Evolutionary conservation across 2,113 vertebrate species (phyloP).

Genomic region (Micronycteris hirsuta): DNA sequence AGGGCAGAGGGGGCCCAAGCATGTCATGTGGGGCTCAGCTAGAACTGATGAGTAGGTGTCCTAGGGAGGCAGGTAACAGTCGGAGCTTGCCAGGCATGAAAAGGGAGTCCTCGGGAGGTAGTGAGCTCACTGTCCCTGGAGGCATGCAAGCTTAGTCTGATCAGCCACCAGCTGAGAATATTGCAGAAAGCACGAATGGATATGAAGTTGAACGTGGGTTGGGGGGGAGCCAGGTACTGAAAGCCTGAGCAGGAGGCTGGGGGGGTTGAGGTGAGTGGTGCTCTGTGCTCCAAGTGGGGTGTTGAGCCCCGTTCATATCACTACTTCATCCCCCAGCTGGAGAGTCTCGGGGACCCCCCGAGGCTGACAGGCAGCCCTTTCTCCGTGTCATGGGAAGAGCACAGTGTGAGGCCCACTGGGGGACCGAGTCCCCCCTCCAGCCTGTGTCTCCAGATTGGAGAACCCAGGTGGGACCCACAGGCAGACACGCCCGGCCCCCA

Average conservation of each 20-base stretch:
- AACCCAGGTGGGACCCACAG: background rate
- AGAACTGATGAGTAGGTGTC: fast-evolving
- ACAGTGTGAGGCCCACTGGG: fast-evolving
- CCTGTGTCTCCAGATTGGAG: background rate
- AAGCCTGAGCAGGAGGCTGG: fast-evolving
- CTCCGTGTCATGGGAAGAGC: background rate
- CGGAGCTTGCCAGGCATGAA: fast-evolving
- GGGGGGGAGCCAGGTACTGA: background rate
- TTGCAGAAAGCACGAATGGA: fast-evolving
- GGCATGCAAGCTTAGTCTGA: background rate
- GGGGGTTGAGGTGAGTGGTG: fast-evolving
- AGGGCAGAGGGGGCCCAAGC: fast-evolving
- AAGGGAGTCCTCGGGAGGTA: fast-evolving
- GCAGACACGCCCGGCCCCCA: fast-evolving
- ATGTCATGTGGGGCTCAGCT: fast-evolving
- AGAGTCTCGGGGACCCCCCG: fast-evolving
- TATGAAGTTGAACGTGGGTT: fast-evolving
- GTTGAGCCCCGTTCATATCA: fast-evolving
- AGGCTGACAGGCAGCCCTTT: fast-evolving
- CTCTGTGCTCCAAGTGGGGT: fast-evolving
- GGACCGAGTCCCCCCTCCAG: fast-evolving
- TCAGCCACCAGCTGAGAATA: background rate
- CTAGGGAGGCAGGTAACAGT: background rate
- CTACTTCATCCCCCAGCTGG: fast-evolving
- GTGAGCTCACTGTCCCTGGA: background rate